phyloP scores from a whole-genome alignment of 2,888 invertebrate species.

The Campaea margaritaria region DNA sequence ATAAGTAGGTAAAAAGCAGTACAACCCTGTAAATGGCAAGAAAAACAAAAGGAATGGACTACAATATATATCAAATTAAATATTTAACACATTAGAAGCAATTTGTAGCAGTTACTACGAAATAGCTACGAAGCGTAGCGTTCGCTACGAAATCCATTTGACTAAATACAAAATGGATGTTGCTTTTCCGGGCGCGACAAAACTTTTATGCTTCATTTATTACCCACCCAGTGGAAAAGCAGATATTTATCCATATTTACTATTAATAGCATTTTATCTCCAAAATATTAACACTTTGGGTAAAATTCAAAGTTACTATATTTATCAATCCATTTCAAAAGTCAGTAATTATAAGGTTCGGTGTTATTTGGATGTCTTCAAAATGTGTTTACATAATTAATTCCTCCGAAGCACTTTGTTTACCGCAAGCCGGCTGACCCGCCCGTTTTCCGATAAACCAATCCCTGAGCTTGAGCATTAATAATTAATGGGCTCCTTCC shows the following conservation, averaged over 20 bases:
- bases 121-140: constrained; percentile 11
- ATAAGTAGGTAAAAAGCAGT: too few relatives aligned
- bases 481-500: constrained; percentile 4
- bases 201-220: background rate
- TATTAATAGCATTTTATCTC: too few relatives aligned
- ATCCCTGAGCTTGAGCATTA: background rate
- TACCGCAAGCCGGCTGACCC: constrained; percentile 1
- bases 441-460: background rate
- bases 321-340: background rate
- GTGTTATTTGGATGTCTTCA: background rate
- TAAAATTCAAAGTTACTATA: too few relatives aligned
- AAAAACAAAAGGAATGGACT: too few relatives aligned
- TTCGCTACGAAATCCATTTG: constrained; percentile 17
- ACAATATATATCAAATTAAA: background rate
- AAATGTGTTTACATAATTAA: background rate
- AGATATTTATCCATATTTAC: too few relatives aligned
- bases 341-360: background rate
- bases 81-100: constrained; percentile 3
- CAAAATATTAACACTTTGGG: too few relatives aligned
- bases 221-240: too few relatives aligned
- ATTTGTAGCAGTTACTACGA: constrained; percentile 10
- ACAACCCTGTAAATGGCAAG: too few relatives aligned
- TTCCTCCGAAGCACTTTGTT: background rate
- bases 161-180: background rate
- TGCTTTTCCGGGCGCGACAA: background rate